Evolutionary conservation across 2,797 vertebrate genomes (phyloP).

Genomic region (Amblyraja radiata): DNA sequence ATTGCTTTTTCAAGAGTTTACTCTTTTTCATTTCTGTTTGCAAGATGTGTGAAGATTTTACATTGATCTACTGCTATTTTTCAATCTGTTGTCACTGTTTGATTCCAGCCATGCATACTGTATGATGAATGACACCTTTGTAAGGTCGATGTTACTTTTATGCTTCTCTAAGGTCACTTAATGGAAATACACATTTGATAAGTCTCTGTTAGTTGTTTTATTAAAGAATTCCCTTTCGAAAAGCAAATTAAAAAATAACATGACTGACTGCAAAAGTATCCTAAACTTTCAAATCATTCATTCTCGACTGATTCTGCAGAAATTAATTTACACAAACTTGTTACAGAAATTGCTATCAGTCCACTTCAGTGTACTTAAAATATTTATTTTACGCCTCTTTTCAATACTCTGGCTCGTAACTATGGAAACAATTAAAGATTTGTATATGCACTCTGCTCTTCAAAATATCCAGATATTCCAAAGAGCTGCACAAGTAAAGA

Average conservation of each 20-base stretch:
- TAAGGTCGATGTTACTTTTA: not conserved
- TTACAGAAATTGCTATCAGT: not conserved
- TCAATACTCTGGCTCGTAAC: not conserved
- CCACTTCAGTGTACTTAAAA: not conserved
- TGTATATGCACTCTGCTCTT: not conserved
- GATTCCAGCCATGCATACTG: not conserved
- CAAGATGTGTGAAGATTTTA: not conserved
- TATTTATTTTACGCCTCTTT: not conserved
- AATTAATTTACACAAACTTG: not conserved
- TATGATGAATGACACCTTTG: not conserved
- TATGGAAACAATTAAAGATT: not conserved
- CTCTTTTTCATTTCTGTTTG: not conserved
- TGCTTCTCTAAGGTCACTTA: not conserved
- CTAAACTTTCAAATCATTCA: not conserved
- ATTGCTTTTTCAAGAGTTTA: not conserved
- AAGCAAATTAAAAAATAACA: not conserved
- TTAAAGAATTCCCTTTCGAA: slow-evolving; percentile 18
- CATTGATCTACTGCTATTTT: not conserved
- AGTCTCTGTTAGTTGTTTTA: not conserved
- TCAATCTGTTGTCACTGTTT: not conserved
- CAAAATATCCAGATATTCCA: not conserved
- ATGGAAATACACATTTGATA: slow-evolving; percentile 24
- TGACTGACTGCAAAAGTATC: not conserved
- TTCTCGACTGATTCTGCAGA: not conserved
- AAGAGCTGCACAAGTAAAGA: not conserved